Base-by-base conservation (phyloP, 1,140 invertebrate genomes). In the Agrilus planipennis region DNA sequence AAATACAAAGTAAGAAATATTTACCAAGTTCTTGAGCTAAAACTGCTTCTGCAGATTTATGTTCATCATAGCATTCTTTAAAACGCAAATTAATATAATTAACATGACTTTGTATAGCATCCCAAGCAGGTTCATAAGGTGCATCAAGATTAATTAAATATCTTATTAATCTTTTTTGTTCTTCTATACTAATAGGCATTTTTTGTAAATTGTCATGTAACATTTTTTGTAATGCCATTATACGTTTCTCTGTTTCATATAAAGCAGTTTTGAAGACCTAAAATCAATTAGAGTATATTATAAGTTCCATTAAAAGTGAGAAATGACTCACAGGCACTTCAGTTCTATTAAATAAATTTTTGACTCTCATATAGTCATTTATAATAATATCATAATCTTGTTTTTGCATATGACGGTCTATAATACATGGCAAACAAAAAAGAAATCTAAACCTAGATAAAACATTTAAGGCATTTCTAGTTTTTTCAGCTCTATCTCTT, bases 371-470 rank as follows among this genome's bases (percentile, higher is more conserved):
- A 60, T 96, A 99, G 64, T 99, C 95, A 61, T 95, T 99, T 37
- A 99, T 93, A 15, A 98, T 89, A 16, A 94, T 75, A 63, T 97
- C 91, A 61, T 94, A 98, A 57, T 99, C 94, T 32, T 88, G 90
- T 55, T 86, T 84, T 50, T 84, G 75, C 43, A 98, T 91, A 53
- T 94, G 94, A 41, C 81, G 81, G 49, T 97, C 89, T 39, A 99
- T 96, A 36, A 83, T 85, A 21, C 87, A 79, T 1, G 94, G 92
- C 45, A 99, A 72, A 59, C 93, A 92, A 60, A 99, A 97, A 0
- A 99, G 73, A 64, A 98, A 98, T 45, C 73, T 71, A 58, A 86
- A 90, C 39, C 92, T 72, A 32, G 91, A 87, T 42, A 98, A 70
- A 4, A 97, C 80, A 47, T 87, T 84, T 12, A 99, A 68, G 10